These are phyloP conservation scores for Marronus borbonicus DNA, from an alignment of 2,888 invertebrate genomes.

Conservation along the genomic window DNA sequence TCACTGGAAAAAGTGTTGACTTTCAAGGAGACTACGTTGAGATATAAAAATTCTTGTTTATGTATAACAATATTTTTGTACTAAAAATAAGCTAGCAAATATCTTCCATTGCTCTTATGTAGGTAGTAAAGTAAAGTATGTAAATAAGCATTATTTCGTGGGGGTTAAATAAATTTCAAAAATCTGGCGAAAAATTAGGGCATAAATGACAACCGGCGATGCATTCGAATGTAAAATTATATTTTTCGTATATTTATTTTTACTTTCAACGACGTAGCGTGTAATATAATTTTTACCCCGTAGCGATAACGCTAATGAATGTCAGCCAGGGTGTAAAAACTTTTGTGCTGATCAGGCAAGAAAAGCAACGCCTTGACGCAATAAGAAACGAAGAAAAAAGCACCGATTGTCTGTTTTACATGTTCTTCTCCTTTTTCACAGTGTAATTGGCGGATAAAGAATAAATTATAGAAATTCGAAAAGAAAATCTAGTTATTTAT, in stretches of 20 bases:
- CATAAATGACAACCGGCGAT: neutral
- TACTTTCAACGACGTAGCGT: neutral
- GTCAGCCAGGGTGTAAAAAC: constrained; percentile 2
- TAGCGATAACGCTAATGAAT: constrained; percentile 7
- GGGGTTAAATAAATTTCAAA: neutral
- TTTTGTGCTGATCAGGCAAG: neutral
- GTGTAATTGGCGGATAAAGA: no score
- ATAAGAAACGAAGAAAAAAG: neutral
- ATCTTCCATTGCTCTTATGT: neutral
- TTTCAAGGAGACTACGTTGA: no score
- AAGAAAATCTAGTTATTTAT: no score
- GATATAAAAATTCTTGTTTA: no score
- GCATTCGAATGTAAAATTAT: constrained; percentile 4
- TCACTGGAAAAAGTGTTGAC: no score
- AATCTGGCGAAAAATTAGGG: neutral
- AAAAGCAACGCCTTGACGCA: neutral
- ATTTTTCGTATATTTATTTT: constrained; percentile 15
- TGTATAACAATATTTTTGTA: no score
- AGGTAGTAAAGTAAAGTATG: neutral
- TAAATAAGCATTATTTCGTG: neutral
- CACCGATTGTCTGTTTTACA: no score
- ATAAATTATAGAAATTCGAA: no score
- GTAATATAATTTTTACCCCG: constrained; percentile 4
- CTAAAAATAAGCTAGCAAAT: neutral
- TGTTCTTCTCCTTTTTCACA: no score